Percentiles rank a stretch among this genome's conserved stretches.
phyloP scores from a whole-genome alignment of 2,113 vertebrate species.

The Arothron firmamentum region DNA sequence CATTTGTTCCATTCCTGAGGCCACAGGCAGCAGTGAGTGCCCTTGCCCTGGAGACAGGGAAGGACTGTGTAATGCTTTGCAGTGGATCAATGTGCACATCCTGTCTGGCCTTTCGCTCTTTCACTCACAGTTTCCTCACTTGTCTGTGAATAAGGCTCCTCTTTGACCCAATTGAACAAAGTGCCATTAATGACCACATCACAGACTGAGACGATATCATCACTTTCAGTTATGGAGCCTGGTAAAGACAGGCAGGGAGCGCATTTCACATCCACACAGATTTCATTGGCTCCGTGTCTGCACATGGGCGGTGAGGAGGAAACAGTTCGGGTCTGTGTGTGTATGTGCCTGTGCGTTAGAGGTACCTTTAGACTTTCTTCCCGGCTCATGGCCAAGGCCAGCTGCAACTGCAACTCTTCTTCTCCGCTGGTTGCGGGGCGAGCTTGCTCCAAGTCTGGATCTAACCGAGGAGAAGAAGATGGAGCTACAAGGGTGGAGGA shows the following conservation, averaged over 20 bases:
- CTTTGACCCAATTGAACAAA: conserved; percentile 38
- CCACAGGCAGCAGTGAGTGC: conserved; percentile 25
- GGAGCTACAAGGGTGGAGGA: conserved; percentile 74
- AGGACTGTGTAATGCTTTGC: conserved; percentile 21
- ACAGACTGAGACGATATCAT: conserved; percentile 38
- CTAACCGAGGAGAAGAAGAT: conserved; percentile 79
- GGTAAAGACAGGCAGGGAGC: conserved; percentile 34
- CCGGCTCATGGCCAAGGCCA: conserved; percentile 93
- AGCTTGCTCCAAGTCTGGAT: conserved; percentile 89
- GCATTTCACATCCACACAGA: not conserved
- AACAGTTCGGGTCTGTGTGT: conserved; percentile 16
- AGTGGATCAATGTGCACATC: conserved; percentile 61
- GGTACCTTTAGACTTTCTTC: conserved; percentile 94
- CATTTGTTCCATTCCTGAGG: not conserved
- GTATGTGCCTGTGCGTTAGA: conserved; percentile 18
- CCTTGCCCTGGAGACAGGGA: conserved; percentile 27
- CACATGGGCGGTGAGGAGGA: conserved; percentile 19
- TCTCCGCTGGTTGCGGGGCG: conserved; percentile 89
- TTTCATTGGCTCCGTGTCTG: not conserved
- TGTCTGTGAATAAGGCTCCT: conserved; percentile 14
- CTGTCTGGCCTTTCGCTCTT: conserved; percentile 51
- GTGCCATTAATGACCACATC: conserved; percentile 47
- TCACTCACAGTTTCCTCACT: conserved; percentile 30
- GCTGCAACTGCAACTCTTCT: conserved; percentile 93
- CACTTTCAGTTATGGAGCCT: conserved; percentile 39